Evolutionary conservation across 2,113 vertebrate species (phyloP).

Genomic region (Taxidea taxus): DNA sequence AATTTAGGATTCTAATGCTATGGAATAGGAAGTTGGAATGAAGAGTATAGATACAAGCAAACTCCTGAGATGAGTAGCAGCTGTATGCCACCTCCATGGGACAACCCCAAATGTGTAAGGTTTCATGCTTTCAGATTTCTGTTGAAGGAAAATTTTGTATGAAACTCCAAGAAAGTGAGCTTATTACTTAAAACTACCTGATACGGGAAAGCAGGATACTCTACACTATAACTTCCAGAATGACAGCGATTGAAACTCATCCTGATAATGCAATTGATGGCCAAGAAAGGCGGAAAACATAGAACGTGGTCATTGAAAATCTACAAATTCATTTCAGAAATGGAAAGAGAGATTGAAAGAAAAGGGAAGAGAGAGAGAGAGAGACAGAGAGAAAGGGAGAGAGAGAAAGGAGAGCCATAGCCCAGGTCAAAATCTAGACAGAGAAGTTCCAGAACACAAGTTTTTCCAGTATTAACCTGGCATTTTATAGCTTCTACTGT

Average conservation of each 20-base stretch:
- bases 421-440: neutral
- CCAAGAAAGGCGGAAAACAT: neutral
- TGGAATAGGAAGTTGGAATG: neutral
- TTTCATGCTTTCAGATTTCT: neutral
- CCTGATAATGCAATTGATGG: neutral
- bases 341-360: neutral
- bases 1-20: too few species aligned
- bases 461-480: neutral
- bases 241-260: neutral
- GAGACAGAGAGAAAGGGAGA: too few species aligned
- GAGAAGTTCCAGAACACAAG: neutral
- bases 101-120: neutral
- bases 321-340: neutral
- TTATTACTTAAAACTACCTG: neutral
- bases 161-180: neutral
- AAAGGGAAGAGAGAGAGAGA: neutral
- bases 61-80: neutral
- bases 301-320: neutral
- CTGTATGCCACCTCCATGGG: fast-evolving
- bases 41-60: fast-evolving
- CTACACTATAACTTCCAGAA: neutral
- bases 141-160: neutral
- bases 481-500: neutral
- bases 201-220: neutral
- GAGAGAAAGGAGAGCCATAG: neutral